Evolutionary conservation across 2,113 vertebrate species (phyloP), one percentile per base, ranked within the genome.

Genomic region (Corythornis madagascariensis): DNA sequence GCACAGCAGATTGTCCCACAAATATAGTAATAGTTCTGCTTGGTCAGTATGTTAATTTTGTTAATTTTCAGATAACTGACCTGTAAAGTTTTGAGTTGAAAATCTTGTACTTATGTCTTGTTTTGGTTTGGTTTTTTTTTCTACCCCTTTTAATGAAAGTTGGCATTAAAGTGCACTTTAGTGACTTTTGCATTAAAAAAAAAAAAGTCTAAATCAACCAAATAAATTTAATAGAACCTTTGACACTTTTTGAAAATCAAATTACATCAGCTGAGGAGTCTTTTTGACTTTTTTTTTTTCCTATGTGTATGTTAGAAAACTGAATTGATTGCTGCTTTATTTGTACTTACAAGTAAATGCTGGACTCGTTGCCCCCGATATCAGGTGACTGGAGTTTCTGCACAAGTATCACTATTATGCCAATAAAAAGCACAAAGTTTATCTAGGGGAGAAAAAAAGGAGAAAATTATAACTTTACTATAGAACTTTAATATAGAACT

Each of bases 341-440:
- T 61, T 86, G 83, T 96, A 98, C 99, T 99, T 98, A 99, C 99
- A 99, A 98, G 95, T 99, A 99, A 97, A 99, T 99, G 97, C 99
- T 99, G 59, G 99, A 99, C 88, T 99, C 99, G 4, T 99, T 99
- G 76, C 99, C 99, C 61, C 99, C 99, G 1, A 99, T 99, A 86
- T 99, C 99, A 59, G 99, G 99, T 3, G 99, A 99, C 95, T 99
- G 99, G 52, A 99, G 98, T 94, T 99, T 99, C 97, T 99, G 99
- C 61, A 99, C 99, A n/a, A 99, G 98, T 95, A 99, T 99, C 89
- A 99, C 98, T 66, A 99, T 99, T 81, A 99, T 99, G 85, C 99
- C 99, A 22, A 99, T 97, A 85, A 99, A 99, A 82, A 99, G 99
- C 69, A 99, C 98, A 81, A 99, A 99, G 93, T 99, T 99, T 74